Base-by-base conservation (phyloP, 2,113 vertebrate genomes). In the Pedionomus torquatus region DNA sequence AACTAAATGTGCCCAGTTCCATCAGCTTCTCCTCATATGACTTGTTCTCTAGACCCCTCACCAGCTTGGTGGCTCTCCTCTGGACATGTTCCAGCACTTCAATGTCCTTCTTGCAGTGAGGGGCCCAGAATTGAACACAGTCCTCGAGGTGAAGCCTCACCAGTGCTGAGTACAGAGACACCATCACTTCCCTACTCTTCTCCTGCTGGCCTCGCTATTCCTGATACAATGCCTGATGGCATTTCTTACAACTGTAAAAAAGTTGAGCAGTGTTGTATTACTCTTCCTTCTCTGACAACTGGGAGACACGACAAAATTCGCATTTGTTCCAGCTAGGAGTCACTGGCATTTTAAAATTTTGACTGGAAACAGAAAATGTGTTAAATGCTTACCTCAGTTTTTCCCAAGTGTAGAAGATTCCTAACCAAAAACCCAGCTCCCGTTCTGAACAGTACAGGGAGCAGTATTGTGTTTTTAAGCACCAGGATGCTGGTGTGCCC, bases 391-490 rank as follows among this genome's bases (percentile, higher is more conserved):
- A 25, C 43, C 39, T 82, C 63, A 69, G 1, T 65, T 83, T 90
- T 93, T 91, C 41, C 5, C 2, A 28, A 48, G 33, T 5, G 23
- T 30, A 55, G 57, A 72, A 85, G 44, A 83, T 24, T 24, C 16
- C 30, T 30, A 35, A 51, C 33, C 3, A 23, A 65, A 91, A 57
- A 2, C 1, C 5, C 37, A 51, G 9, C 15, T 63, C 33, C 52
- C 85, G 48, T 30, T 65, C 33, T 37, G 63, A 46, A n/a, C 8
- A 19, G 54, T 52, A 13, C 17, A 11, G 57, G 43, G 35, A 58
- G 5, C 11, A 10, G 2, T 7, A 23, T 0, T 44, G 19, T 0
- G 3, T 17, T 89, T 93, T 52, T 61, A 43, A 44, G n/a, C 33
- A 64, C 13, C 12, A 52, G 18, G 16, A 12, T 3, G 44, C n/a